Percentiles rank a stretch among this genome's conserved stretches.
These are phyloP conservation scores for Habrosyne pyritoides DNA, from an alignment of 2,888 invertebrate genomes.

Conservation along the genomic window DNA sequence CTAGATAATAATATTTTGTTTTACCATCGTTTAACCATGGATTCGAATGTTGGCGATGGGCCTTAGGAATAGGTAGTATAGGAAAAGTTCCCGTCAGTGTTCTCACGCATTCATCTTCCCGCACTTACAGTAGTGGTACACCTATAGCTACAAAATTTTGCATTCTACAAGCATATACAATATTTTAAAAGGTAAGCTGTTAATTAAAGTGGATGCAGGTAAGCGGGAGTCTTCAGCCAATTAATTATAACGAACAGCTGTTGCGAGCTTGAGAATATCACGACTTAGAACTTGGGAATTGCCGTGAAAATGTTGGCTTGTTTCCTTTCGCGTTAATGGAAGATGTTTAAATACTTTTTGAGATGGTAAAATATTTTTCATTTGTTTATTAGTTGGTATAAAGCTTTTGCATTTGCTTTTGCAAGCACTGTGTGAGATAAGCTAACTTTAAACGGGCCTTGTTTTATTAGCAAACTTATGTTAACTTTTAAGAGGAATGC, in stretches of 20 bases:
- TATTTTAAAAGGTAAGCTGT: slow-evolving; percentile 24
- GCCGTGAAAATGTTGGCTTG: slow-evolving; percentile 1
- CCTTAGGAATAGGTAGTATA: no score
- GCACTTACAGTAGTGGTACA: no score
- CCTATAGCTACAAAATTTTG: background rate
- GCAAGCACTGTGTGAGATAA: no score
- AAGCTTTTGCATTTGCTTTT: no score
- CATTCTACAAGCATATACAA: background rate
- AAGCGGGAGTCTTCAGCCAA: slow-evolving; percentile 24
- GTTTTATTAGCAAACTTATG: no score
- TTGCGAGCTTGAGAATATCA: slow-evolving; percentile 15
- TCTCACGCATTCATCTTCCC: no score
- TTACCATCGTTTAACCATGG: no score
- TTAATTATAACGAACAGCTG: slow-evolving; percentile 43
- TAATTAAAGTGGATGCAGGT: slow-evolving; percentile 39
- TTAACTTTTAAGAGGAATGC: no score
- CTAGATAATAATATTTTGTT: no score
- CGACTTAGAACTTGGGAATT: background rate
- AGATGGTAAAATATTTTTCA: slow-evolving; percentile 1
- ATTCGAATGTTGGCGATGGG: no score
- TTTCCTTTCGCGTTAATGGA: background rate
- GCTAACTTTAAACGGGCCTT: no score
- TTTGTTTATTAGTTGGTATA: background rate
- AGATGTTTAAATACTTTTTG: background rate
- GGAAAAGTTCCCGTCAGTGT: no score